Percentiles rank a stretch among this genome's conserved stretches.
phyloP scores from a whole-genome alignment of 2,888 invertebrate genomes.

The Thumatha senex region DNA sequence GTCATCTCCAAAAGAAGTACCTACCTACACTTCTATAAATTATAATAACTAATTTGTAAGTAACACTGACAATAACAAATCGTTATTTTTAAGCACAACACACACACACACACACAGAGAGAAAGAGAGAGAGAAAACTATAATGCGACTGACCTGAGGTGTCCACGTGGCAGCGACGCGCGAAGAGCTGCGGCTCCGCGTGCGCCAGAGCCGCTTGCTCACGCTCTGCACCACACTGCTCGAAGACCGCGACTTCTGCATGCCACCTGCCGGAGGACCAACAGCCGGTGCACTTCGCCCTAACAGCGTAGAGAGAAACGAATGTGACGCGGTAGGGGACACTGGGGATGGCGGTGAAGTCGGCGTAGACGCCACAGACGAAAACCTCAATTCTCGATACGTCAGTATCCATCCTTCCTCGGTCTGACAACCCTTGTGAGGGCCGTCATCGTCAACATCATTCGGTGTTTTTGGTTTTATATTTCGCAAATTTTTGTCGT shows the following conservation, averaged over 20 bases:
- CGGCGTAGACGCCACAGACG: conserved; percentile 69
- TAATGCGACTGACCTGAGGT: conserved; percentile 89
- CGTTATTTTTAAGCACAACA: neutral
- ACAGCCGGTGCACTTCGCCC: conserved; percentile 62
- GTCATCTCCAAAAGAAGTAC: too few species aligned
- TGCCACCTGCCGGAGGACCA: conserved; percentile 84
- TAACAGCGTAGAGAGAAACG: conserved; percentile 69
- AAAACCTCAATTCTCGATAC: conserved; percentile 67
- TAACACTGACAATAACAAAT: neutral
- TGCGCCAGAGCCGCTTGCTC: conserved; percentile 93
- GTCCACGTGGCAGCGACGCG: conserved; percentile 89
- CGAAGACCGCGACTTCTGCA: conserved; percentile 96
- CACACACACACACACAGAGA: conserved; percentile 24
- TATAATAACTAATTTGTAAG: too few species aligned
- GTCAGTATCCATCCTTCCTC: conserved; percentile 89
- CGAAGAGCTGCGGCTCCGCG: conserved; percentile 92
- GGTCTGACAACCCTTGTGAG: conserved; percentile 90
- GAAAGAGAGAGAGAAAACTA: neutral
- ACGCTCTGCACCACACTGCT: conserved; percentile 94
- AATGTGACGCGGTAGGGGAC: conserved; percentile 73
- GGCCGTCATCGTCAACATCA: conserved; percentile 91
- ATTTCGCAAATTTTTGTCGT: conserved; percentile 92
- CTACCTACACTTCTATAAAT: too few species aligned
- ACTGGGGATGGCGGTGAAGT: conserved; percentile 81
- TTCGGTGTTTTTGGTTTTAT: conserved; percentile 91